A percentile compares a stretch with the other conserved stretches of the same genome.
phyloP scores from a whole-genome alignment of 2,888 invertebrate genomes.

The Allygus modestus region DNA sequence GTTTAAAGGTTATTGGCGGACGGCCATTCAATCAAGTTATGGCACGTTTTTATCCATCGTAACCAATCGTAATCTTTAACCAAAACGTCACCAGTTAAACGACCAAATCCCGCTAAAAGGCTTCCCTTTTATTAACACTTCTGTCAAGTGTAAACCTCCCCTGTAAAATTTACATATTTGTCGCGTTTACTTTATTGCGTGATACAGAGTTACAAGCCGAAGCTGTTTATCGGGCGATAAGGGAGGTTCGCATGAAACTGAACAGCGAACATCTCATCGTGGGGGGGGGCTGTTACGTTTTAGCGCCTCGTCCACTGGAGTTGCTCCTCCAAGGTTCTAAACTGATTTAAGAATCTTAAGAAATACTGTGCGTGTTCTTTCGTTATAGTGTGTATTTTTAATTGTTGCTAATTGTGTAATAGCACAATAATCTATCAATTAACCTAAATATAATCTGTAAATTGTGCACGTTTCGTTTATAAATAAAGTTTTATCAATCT shows the following conservation, averaged over 20 bases:
- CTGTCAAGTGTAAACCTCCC: conserved; percentile 28
- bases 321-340: not conserved
- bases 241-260: not conserved
- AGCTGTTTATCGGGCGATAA: conserved; percentile 33
- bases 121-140: conserved; percentile 22
- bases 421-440: no score
- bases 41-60: conserved; percentile 9
- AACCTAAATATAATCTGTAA: no score
- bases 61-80: conserved; percentile 16
- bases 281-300: not conserved
- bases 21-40: conserved; percentile 33
- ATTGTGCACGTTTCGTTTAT: no score
- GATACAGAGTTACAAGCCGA: conserved; percentile 27
- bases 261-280: conserved; percentile 19
- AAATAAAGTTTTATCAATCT: no score
- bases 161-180: conserved; percentile 33
- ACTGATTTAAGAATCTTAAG: not conserved
- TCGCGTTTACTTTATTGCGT: conserved; percentile 24
- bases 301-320: not conserved
- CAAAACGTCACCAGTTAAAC: not conserved
- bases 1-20: not conserved
- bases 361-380: no score
- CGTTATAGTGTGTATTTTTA: no score
- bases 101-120: conserved; percentile 40
- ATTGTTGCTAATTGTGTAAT: no score